A percentile compares a stretch with the other conserved stretches of the same genome.
phyloP scores from a whole-genome alignment of 2,113 vertebrate genomes.

The Struthio camelus region DNA sequence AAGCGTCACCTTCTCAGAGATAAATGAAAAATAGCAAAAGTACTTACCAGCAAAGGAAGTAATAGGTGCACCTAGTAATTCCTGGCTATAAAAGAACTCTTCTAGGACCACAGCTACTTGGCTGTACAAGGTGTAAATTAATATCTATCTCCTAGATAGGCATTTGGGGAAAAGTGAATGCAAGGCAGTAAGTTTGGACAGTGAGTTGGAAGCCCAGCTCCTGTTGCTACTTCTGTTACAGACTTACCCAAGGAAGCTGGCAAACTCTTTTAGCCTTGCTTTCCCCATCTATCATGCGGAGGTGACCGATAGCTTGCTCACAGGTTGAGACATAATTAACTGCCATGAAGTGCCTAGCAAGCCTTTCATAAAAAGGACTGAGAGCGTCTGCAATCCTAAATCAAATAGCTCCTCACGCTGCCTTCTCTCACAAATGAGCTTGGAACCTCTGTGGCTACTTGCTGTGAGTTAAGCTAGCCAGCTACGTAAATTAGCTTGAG shows the following conservation, averaged over 20 bases:
- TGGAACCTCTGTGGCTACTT: neutral
- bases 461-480: neutral
- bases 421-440: neutral
- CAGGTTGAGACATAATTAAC: neutral
- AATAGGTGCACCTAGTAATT: neutral
- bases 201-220: neutral
- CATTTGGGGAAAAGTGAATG: rapidly evolving
- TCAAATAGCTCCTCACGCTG: neutral
- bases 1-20: rapidly evolving
- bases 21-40: neutral
- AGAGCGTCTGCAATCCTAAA: neutral
- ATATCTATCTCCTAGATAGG: rapidly evolving
- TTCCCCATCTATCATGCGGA: neutral
- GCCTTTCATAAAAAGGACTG: neutral
- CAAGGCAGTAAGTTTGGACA: too few species aligned
- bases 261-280: neutral
- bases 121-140: neutral
- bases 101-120: neutral
- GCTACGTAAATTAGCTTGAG: neutral
- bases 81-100: neutral
- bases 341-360: neutral
- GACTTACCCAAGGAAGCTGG: neutral
- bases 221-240: rapidly evolving
- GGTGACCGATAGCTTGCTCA: neutral
- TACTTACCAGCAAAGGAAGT: neutral